Conservation (phyloP, 2,797 vertebrate genomes). For the Parauchenoglanis ngamensis region DNA sequence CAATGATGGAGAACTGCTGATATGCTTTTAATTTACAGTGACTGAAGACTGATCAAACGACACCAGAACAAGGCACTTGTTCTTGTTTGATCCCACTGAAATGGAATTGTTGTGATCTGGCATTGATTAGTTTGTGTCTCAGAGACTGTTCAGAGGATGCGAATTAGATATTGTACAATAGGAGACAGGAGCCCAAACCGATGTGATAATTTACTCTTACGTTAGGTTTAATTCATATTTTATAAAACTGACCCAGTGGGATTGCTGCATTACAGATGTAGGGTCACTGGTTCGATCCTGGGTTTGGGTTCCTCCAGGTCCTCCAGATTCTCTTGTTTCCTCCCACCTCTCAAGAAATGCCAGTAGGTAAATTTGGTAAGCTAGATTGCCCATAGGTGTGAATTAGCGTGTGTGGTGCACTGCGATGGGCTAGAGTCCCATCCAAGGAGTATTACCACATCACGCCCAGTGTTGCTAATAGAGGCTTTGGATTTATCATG, state of each 20-base stretch:
- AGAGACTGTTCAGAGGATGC: not conserved
- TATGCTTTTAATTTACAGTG: constrained; percentile 42
- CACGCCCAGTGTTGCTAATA: not conserved
- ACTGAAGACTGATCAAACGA: constrained; percentile 51
- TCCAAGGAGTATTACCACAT: not conserved
- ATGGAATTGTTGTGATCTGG: constrained; percentile 11
- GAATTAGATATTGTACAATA: not conserved
- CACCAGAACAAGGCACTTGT: constrained; percentile 26
- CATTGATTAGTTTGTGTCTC: constrained; percentile 32
- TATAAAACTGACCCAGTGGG: not conserved
- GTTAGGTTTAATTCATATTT: not conserved
- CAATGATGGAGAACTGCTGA: constrained; percentile 49
- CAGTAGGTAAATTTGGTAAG: not conserved
- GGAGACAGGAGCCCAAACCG: not conserved
- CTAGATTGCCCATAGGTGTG: not conserved
- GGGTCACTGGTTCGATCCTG: not conserved
- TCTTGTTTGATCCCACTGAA: constrained; percentile 33
- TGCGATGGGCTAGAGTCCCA: not conserved
- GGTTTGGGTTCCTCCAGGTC: not conserved
- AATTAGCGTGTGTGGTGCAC: not conserved
- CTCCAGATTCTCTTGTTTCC: not conserved
- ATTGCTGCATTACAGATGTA: not conserved
- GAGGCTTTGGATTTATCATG: not conserved
- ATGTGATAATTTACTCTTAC: not conserved
- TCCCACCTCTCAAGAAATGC: not conserved